Evolutionary conservation across 2,113 vertebrate genomes (phyloP).

Genomic region (Lucifuga dentata): DNA sequence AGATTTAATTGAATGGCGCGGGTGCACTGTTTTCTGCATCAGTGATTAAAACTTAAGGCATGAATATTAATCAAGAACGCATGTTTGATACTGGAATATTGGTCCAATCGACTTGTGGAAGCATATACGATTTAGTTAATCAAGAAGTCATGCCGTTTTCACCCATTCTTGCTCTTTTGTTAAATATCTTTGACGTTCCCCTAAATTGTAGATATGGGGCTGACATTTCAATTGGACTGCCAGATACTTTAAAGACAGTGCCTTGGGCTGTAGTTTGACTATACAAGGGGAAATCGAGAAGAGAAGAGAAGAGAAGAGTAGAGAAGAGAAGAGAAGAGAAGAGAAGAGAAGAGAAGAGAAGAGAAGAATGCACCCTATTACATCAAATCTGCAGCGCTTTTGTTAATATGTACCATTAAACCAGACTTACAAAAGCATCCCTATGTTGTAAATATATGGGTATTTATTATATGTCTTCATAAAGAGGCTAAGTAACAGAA

Average conservation of each 20-base stretch:
- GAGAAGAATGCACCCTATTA: background rate
- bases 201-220: conserved; percentile 57
- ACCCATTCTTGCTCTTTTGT: conserved; percentile 39
- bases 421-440: too few species aligned
- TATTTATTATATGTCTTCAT: too few species aligned
- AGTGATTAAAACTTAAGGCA: conserved; percentile 61
- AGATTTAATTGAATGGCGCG: conserved; percentile 66
- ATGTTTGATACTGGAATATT: conserved; percentile 57
- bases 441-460: too few species aligned
- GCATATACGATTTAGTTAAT: conserved; percentile 63
- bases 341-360: conserved; percentile 7
- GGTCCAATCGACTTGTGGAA: conserved; percentile 52
- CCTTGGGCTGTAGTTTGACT: conserved; percentile 58
- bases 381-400: too few species aligned
- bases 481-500: too few species aligned
- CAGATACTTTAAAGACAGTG: conserved; percentile 55
- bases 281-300: conserved; percentile 34
- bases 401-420: too few species aligned
- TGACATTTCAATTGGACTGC: conserved; percentile 61
- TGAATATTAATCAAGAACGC: conserved; percentile 73
- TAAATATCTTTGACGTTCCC: conserved; percentile 62
- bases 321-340: background rate
- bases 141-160: conserved; percentile 61
- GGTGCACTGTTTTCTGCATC: conserved; percentile 35
- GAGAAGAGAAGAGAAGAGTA: conserved; percentile 5